Base-by-base conservation (phyloP, 2,113 vertebrate genomes). In the Pluvialis apricaria region DNA sequence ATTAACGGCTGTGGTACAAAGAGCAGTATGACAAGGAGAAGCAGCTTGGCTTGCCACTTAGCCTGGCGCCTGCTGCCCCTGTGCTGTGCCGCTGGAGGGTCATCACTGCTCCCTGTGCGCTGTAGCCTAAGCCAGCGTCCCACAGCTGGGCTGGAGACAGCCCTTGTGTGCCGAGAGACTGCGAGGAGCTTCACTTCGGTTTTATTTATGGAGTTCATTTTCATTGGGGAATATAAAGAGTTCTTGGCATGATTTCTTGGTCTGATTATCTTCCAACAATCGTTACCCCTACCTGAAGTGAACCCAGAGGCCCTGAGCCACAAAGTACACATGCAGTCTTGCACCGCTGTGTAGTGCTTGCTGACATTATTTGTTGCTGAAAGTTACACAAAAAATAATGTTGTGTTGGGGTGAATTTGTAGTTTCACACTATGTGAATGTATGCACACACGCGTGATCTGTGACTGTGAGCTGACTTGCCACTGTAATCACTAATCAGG, bases 1-100 rank as follows among this genome's bases (percentile, higher is more conserved):
- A 5, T 42, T 34, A 34, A 2, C 1, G 2, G 18, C 1, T 44
- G 31, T 47, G 45, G 14, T 25, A 11, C 15, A 12, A 36, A 31
- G 64, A 64, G 55, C 61, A 38, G 45, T 2, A n/a, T 16, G 29
- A 49, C 9, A 0, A 11, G 68, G 24, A 16, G 55, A 11, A 52
- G 65, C 15, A 32, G 49, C 65, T 47, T 60, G 44, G 22, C 55
- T 40, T 38, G 21, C 6, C 2, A 1, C 42, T 31, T 13, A 31
- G 62, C 72, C 47, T 62, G 71, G 5, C 0, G 6, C 4, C 40
- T 42, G 54, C 15, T 31, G 71, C 38, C 40, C 24, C 42, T 18
- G 12, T 40, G 5, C 25, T 16, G 32, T 40, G 64, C 55, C 25
- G 10, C 25, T 1, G 4, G 10, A 4, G 34, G 36, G 28, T 11